A percentile compares a stretch with the other conserved stretches of the same genome.
Evolutionary conservation across 2,797 vertebrate genomes (phyloP).

Genomic region (Nannoperca obscura): DNA sequence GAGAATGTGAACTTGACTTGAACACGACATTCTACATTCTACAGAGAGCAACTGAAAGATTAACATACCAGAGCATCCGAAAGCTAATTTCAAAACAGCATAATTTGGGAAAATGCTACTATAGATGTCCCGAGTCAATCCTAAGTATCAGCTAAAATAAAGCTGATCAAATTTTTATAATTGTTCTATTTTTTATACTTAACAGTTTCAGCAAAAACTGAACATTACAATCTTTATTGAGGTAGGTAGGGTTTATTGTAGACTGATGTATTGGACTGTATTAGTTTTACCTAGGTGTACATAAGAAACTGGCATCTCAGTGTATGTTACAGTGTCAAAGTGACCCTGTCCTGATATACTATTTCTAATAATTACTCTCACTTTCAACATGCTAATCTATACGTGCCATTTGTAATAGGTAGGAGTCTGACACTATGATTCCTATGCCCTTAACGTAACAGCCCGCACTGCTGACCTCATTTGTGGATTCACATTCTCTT

Average conservation of each 20-base stretch:
- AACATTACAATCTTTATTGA: not conserved
- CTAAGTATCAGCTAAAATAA: not conserved
- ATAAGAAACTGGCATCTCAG: conserved; percentile 7
- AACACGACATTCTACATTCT: not conserved
- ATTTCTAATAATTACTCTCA: conserved; percentile 41
- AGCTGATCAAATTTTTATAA: too few relatives aligned
- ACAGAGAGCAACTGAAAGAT: not conserved
- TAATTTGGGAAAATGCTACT: not conserved
- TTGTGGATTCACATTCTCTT: conserved; percentile 65
- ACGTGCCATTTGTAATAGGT: conserved; percentile 48
- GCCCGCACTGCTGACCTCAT: conserved; percentile 65
- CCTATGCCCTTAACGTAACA: conserved; percentile 48
- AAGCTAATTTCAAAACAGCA: not conserved
- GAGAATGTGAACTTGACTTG: not conserved
- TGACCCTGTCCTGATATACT: conserved; percentile 34
- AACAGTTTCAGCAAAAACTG: not conserved
- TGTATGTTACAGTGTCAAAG: conserved; percentile 21
- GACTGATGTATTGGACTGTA: not conserved
- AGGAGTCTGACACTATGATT: conserved; percentile 49
- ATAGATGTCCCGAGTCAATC: not conserved
- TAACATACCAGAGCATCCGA: not conserved
- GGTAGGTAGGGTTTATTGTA: not conserved
- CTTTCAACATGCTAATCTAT: conserved; percentile 54
- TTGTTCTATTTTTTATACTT: not conserved
- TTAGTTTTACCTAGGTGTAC: not conserved